phyloP scores from a whole-genome alignment of 2,797 vertebrate genomes.

The Myotis planiceps region DNA sequence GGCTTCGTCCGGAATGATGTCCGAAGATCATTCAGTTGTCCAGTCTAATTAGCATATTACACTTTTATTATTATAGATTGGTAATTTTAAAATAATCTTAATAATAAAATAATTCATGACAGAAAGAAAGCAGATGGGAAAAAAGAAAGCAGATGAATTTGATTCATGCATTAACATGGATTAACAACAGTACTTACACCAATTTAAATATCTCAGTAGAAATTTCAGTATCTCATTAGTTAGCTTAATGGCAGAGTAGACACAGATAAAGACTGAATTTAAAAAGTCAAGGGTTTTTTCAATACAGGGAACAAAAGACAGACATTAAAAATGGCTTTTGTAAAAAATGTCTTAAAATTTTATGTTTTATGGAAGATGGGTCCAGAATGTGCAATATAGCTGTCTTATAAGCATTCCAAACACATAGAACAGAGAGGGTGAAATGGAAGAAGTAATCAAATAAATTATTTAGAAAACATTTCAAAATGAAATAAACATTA shows the following conservation, averaged over 20 bases:
- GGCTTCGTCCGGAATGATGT: too few species aligned
- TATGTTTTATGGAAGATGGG: neutral
- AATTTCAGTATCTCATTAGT: constrained; percentile 11
- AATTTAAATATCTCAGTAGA: neutral
- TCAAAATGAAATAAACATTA: neutral
- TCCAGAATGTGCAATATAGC: neutral
- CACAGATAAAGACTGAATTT: neutral
- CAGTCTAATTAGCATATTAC: too few species aligned
- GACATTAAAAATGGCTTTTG: neutral
- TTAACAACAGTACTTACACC: neutral
- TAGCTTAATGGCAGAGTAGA: constrained; percentile 17
- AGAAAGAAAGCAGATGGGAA: neutral
- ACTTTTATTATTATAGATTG: neutral
- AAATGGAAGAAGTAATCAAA: neutral
- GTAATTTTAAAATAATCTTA: neutral
- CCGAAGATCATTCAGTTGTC: too few species aligned
- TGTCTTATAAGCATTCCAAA: neutral
- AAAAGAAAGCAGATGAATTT: neutral
- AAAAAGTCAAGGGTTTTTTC: neutral
- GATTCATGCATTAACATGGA: neutral
- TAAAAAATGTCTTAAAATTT: neutral
- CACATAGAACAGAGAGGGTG: neutral
- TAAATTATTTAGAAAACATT: constrained; percentile 1
- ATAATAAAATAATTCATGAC: constrained; percentile 23
- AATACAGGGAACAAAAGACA: neutral